Evolutionary conservation across 2,888 invertebrate genomes (phyloP).

Genomic region (Tupiocoris notatus): DNA sequence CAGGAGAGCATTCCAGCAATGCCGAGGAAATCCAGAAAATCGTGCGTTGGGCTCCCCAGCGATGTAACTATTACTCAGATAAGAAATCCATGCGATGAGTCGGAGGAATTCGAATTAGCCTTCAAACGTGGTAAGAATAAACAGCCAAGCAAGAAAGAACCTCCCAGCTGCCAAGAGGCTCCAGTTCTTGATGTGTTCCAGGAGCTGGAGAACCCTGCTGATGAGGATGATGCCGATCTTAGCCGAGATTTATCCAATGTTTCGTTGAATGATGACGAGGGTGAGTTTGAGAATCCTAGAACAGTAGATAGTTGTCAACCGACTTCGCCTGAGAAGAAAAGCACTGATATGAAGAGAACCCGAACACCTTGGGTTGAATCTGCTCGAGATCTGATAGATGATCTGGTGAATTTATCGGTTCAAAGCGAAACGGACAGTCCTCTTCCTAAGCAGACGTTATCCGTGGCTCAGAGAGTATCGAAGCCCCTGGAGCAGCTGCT

Average conservation of each 20-base stretch:
- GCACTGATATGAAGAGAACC: not conserved
- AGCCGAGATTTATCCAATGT: not conserved
- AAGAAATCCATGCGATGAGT: not conserved
- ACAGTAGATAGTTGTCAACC: not conserved
- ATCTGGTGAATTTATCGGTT: constrained; percentile 26
- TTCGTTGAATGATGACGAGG: constrained; percentile 5
- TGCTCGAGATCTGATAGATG: not conserved
- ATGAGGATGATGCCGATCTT: not conserved
- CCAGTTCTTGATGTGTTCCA: not conserved
- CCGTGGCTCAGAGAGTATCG: not conserved
- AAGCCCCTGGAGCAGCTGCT: not conserved
- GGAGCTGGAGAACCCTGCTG: not conserved
- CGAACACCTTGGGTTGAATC: not conserved
- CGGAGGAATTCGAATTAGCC: not conserved
- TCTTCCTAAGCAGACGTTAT: constrained; percentile 9
- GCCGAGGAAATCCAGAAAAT: not conserved
- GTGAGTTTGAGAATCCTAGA: not conserved
- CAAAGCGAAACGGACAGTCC: constrained; percentile 22
- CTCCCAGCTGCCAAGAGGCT: not conserved
- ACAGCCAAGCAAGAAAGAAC: not conserved
- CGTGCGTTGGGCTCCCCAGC: constrained; percentile 10
- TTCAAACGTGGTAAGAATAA: constrained; percentile 10
- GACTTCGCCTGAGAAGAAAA: not conserved
- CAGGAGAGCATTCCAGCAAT: too few species aligned
- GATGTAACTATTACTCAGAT: not conserved